Evolutionary conservation across 2,888 invertebrate genomes (phyloP).

Genomic region (Pachycephus smyrnensis): DNA sequence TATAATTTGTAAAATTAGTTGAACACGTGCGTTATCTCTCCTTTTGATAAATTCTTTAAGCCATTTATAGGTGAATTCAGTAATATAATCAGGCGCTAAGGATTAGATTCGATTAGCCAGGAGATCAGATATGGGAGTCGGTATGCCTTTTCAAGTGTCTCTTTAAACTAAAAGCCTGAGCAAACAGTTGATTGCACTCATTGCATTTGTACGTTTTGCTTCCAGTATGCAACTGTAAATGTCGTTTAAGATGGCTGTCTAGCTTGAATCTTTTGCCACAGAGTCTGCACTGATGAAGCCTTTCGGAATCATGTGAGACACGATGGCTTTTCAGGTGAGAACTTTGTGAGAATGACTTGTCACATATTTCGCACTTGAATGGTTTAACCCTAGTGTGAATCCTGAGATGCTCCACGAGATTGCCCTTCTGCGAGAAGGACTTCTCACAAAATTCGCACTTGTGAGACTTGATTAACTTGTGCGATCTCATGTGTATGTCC

Average conservation of each 20-base stretch:
- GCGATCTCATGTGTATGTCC: constrained; percentile 59
- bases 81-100: neutral
- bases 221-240: constrained; percentile 55
- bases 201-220: constrained; percentile 62
- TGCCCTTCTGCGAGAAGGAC: constrained; percentile 57
- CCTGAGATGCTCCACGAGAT: constrained; percentile 60
- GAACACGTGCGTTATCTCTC: neutral
- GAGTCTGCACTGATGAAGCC: constrained; percentile 59
- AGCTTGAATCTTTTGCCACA: constrained; percentile 63
- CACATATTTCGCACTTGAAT: constrained; percentile 56
- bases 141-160: constrained; percentile 69
- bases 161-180: constrained; percentile 68
- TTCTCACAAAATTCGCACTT: constrained; percentile 62
- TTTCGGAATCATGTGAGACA: constrained; percentile 49
- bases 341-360: constrained; percentile 60
- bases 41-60: neutral
- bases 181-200: constrained; percentile 68
- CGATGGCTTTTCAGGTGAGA: constrained; percentile 63
- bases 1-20: neutral
- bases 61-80: neutral
- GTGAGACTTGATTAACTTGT: constrained; percentile 51
- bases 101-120: neutral
- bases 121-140: constrained; percentile 36
- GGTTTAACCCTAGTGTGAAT: constrained; percentile 63
- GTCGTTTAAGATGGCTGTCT: constrained; percentile 60